Evolutionary conservation across 1,140 invertebrate genomes (phyloP), one percentile per base, ranked within the genome.

Genomic region (Danaus melanippus): DNA sequence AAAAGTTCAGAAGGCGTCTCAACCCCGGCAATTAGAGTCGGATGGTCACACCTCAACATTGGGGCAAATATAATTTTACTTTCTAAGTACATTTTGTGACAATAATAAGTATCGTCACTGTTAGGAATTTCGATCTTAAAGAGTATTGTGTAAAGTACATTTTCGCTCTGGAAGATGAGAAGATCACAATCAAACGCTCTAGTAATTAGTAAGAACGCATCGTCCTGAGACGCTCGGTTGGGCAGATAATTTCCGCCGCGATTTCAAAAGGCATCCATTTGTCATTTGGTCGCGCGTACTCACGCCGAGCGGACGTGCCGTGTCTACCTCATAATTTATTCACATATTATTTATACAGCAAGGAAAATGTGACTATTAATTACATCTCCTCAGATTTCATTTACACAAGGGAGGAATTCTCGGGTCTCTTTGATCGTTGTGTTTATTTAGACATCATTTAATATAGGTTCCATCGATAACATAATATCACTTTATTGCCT

Each of bases 211-310:
- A 67, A 67, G 70, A 76, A 74, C 72, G 79, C 83, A 75, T 77
- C 76, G 73, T 67, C 66, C 67, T 66, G 74, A 69, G 72, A 73
- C 80, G 83, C 71, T 86, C 72, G 74, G 80, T 76, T 78, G 79
- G 79, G 73, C 76, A 81, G 79, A 86, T 85, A 84, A 86, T 86
- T 85, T 86, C 83, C 83, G 83, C 78, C 69, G 82, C 67, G 67
- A 74, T 75, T 76, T 84, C 83, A 84, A 86, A 85, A 83, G 80
- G 67, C 72, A 64, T 70, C 72, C 76, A 86, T 86, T 86, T 86
- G 83, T 86, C 83, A 86, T 79, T 83, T 69, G 69, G 76, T 75
- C 74, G 79, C 76, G 72, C 68, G 77, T 76, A 76, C 74, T 76
- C 74, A 64, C 76, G 69, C 65, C 68, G 66, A 72, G 75, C 76